These are phyloP conservation scores for Petrocephalus sullivani DNA, from an alignment of 2,797 vertebrate genomes.

Conservation along the genomic window DNA sequence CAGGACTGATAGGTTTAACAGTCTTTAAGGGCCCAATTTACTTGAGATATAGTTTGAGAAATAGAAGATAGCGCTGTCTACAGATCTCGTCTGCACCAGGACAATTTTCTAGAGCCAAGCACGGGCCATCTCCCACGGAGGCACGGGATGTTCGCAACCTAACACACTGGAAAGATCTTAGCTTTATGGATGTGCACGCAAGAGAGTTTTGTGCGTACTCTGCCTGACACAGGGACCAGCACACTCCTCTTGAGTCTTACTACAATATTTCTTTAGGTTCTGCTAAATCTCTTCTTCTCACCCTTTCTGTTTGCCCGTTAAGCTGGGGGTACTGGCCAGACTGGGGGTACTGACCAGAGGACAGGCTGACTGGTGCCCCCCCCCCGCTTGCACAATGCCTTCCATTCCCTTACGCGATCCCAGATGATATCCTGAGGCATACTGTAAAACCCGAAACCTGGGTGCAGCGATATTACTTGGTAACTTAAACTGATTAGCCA, in stretches of 20 bases:
- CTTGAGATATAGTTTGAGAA: background rate
- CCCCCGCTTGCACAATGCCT: background rate
- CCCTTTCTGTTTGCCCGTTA: background rate
- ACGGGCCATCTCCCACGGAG: background rate
- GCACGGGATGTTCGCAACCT: background rate
- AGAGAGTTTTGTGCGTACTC: background rate
- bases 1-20: constrained; percentile 24
- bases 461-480: background rate
- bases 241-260: background rate
- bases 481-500: background rate
- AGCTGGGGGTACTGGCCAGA: background rate
- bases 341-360: background rate
- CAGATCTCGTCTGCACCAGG: background rate
- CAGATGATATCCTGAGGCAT: background rate
- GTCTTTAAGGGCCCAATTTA: constrained; percentile 21
- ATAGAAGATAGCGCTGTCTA: background rate
- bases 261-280: background rate
- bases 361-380: background rate
- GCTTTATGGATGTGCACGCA: background rate
- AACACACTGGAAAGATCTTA: background rate
- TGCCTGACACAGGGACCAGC: background rate
- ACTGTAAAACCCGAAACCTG: background rate
- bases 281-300: background rate
- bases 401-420: background rate
- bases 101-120: background rate